Conservation (phyloP, 2,888 invertebrate genomes). For the Stegophylla sp. region DNA sequence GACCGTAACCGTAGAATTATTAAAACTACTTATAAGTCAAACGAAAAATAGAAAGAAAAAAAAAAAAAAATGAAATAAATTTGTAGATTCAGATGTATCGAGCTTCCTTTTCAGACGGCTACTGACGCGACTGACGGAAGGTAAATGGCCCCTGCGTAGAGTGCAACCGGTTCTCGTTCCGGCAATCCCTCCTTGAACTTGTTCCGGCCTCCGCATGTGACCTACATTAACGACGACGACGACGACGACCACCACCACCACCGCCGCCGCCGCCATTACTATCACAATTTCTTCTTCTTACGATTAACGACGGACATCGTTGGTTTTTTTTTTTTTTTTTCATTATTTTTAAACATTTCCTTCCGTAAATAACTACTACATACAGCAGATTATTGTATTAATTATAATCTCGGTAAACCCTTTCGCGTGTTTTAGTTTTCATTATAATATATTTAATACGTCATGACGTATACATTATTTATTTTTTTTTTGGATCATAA, state of each 20-base stretch:
- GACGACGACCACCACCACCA: neutral
- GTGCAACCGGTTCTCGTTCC: constrained; percentile 49
- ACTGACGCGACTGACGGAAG: constrained; percentile 54
- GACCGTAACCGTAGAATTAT: neutral
- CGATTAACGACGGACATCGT: neutral
- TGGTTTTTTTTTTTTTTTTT: too few species aligned
- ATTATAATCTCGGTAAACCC: too few species aligned
- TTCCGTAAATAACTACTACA: neutral
- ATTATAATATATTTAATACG: too few species aligned
- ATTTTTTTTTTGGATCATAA: too few species aligned
- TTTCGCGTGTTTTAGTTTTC: too few species aligned
- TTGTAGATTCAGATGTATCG: neutral
- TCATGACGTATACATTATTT: too few species aligned
- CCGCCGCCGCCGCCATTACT: constrained; percentile 8
- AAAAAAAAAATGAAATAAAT: too few species aligned
- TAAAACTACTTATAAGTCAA: too few species aligned
- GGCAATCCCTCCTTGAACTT: constrained; percentile 58
- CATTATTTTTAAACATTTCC: constrained; percentile 13
- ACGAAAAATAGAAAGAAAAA: too few species aligned
- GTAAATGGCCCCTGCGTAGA: constrained; percentile 57
- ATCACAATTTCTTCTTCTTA: neutral
- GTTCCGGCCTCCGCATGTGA: constrained; percentile 52
- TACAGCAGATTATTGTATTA: neutral
- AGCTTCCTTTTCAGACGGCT: constrained; percentile 32
- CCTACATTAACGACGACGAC: constrained; percentile 40